Evolutionary conservation across 2,113 vertebrate genomes (phyloP).

Genomic region (Ardeotis arabs): DNA sequence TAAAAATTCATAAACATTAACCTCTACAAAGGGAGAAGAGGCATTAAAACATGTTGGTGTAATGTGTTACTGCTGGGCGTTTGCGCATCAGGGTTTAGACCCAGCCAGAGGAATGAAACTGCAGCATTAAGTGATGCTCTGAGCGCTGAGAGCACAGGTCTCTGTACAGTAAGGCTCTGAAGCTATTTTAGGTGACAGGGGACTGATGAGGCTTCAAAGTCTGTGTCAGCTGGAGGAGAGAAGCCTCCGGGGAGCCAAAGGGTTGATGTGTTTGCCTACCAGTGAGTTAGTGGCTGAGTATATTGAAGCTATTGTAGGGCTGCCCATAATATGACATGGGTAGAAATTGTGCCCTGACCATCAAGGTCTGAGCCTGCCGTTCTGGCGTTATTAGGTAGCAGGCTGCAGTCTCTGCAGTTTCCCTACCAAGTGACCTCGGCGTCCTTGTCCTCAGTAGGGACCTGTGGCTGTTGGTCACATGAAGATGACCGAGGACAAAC

Average conservation of each 20-base stretch:
- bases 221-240: neutral
- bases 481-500: slow-evolving; percentile 87
- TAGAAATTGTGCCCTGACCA: slow-evolving; percentile 31
- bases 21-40: neutral
- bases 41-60: neutral
- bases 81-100: neutral
- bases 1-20: neutral
- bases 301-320: slow-evolving; percentile 16
- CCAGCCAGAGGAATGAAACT: neutral
- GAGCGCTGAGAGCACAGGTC: neutral
- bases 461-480: slow-evolving; percentile 84
- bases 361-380: slow-evolving; percentile 25
- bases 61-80: neutral
- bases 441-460: slow-evolving; percentile 58
- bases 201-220: slow-evolving; percentile 22
- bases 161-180: neutral
- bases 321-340: slow-evolving; percentile 49
- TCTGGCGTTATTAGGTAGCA: slow-evolving; percentile 65
- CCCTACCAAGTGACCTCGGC: neutral
- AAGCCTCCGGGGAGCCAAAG: neutral
- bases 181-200: slow-evolving; percentile 32
- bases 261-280: slow-evolving; percentile 46
- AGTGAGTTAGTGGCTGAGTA: neutral
- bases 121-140: neutral
- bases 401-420: neutral